phyloP scores from a whole-genome alignment of 2,113 vertebrate genomes.

The Xenopus tropicalis region DNA sequence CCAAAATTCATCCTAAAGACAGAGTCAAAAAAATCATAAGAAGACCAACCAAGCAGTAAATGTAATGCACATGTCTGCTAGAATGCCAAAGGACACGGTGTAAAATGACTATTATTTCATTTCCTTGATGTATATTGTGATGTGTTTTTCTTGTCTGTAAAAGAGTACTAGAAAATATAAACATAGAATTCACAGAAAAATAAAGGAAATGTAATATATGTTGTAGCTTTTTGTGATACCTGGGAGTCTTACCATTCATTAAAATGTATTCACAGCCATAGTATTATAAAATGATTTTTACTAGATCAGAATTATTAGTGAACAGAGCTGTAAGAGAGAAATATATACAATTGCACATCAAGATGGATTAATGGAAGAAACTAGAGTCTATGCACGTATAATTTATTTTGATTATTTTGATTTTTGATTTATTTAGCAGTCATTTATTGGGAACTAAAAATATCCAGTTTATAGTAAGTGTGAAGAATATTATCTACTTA shows the following conservation, averaged over 20 bases:
- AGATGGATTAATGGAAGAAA: too few relatives aligned
- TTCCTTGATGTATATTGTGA: neutral
- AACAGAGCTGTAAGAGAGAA: too few relatives aligned
- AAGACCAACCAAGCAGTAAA: slow-evolving; percentile 64
- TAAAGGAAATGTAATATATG: too few relatives aligned
- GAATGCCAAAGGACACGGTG: slow-evolving; percentile 50
- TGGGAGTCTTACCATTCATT: neutral
- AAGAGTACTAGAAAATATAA: slow-evolving; percentile 76
- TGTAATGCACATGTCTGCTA: slow-evolving; percentile 51
- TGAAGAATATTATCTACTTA: neutral
- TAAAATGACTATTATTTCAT: slow-evolving; percentile 41
- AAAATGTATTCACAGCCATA: neutral
- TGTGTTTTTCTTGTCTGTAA: slow-evolving; percentile 78
- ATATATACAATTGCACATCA: too few relatives aligned
- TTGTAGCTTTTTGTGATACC: neutral
- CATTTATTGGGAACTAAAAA: too few relatives aligned
- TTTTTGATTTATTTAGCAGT: too few relatives aligned
- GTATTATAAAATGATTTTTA: too few relatives aligned
- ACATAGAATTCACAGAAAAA: neutral
- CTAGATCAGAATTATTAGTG: too few relatives aligned
- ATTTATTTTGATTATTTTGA: too few relatives aligned
- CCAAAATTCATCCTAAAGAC: slow-evolving; percentile 74
- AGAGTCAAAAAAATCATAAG: slow-evolving; percentile 79
- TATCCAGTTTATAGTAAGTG: too few relatives aligned
- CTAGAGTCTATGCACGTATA: too few relatives aligned